A percentile compares a stretch with the other conserved stretches of the same genome.
These are phyloP conservation scores for Nowickia ferox DNA, from an alignment of 2,888 invertebrate species.

Conservation along the genomic window DNA sequence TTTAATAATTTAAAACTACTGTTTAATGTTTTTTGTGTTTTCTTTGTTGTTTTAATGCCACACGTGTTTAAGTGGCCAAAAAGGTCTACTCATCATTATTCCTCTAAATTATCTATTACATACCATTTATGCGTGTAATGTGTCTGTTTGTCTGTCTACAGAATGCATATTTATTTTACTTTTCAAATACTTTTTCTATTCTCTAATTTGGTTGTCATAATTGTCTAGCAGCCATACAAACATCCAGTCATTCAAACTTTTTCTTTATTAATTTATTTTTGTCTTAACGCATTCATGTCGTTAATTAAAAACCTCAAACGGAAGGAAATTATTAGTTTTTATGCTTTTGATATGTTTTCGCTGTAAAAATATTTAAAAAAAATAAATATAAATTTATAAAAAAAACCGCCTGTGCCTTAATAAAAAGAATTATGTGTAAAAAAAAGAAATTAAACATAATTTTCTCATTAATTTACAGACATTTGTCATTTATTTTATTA, in stretches of 20 bases:
- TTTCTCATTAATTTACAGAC: neutral
- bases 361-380: conserved; percentile 36
- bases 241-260: conserved; percentile 16
- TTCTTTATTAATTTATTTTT: conserved; percentile 9
- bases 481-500: conserved; percentile 11
- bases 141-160: neutral
- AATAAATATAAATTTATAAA: conserved; percentile 18
- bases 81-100: conserved; percentile 13
- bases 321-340: conserved; percentile 59
- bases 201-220: conserved; percentile 44
- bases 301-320: conserved; percentile 58
- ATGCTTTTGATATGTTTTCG: conserved; percentile 25
- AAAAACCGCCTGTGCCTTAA: neutral
- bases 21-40: conserved; percentile 26
- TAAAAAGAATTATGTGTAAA: neutral
- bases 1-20: conserved; percentile 37
- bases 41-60: conserved; percentile 28
- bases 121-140: conserved; percentile 29
- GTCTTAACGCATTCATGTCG: conserved; percentile 43
- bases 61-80: conserved; percentile 67
- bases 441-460: neutral
- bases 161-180: neutral
- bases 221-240: conserved; percentile 16
- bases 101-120: conserved; percentile 12
- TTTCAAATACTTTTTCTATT: conserved; percentile 22